Percentiles rank a stretch among this genome's conserved stretches.
Evolutionary conservation across 2,797 vertebrate species (phyloP).

Genomic region (Luscinia megarhynchos): DNA sequence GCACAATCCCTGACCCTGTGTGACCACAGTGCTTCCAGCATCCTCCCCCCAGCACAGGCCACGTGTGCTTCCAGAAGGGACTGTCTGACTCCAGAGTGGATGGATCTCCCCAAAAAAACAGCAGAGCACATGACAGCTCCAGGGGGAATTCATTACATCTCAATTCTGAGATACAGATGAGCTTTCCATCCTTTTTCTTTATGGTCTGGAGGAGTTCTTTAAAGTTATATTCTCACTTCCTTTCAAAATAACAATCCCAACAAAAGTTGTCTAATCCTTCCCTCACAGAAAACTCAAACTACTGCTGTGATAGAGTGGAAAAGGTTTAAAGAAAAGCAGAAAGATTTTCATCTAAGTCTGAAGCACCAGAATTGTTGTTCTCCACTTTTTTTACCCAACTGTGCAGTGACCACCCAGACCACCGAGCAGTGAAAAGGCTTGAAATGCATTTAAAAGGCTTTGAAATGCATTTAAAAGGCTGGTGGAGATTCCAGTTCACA

Average conservation of each 20-base stretch:
- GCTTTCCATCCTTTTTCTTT: background rate
- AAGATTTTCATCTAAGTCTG: background rate
- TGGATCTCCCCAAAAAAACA: background rate
- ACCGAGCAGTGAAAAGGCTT: rapidly evolving
- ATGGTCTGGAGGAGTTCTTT: background rate
- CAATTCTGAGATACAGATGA: background rate
- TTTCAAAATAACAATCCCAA: background rate
- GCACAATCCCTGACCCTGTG: background rate
- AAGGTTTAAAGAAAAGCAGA: background rate
- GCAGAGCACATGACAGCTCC: background rate
- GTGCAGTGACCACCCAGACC: background rate
- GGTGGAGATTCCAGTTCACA: background rate
- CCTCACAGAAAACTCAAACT: background rate
- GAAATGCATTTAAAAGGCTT: background rate
- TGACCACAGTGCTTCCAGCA: background rate
- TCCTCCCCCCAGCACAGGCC: background rate
- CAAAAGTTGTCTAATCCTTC: background rate
- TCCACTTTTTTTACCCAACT: background rate
- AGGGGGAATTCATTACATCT: background rate
- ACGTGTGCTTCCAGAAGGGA: background rate
- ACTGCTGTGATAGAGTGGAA: background rate
- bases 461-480: background rate
- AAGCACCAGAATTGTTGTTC: background rate
- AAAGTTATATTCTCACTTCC: background rate
- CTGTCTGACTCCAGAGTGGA: background rate